These are phyloP conservation scores for Plodia interpunctella DNA, from an alignment of 1,140 invertebrate species.

Conservation along the genomic window DNA sequence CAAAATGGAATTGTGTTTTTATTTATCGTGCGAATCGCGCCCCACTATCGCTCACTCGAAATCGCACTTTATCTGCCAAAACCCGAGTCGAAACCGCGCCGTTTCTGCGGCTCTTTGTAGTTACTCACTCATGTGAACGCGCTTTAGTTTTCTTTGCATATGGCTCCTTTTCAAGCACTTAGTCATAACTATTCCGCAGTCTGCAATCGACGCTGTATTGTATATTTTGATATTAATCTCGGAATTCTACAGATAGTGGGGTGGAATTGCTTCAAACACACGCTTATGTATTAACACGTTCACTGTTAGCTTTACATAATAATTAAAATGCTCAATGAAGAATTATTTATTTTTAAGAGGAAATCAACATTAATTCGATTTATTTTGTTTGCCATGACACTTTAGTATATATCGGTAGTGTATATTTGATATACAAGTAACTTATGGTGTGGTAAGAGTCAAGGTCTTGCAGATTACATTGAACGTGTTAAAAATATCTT, in stretches of 20 bases:
- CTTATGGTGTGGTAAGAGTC: background rate
- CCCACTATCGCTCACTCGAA: constrained; percentile 66
- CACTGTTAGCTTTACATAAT: background rate
- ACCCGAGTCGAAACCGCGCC: constrained; percentile 45
- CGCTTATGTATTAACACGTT: constrained; percentile 10
- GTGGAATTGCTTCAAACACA: background rate
- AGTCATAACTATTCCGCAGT: background rate
- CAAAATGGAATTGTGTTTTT: constrained; percentile 76
- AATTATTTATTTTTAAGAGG: background rate
- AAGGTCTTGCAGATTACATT: constrained; percentile 7
- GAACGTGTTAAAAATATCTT: constrained; percentile 26
- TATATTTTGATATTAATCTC: constrained; percentile 3
- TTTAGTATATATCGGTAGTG: background rate
- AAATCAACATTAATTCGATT: background rate
- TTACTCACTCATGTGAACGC: constrained; percentile 22
- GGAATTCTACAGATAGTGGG: constrained; percentile 8
- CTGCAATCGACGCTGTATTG: background rate
- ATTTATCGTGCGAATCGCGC: constrained; percentile 74
- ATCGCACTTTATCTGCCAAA: constrained; percentile 69
- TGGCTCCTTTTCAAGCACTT: constrained; percentile 8
- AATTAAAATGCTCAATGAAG: background rate
- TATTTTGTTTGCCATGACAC: background rate
- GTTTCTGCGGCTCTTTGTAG: constrained; percentile 36
- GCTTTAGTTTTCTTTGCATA: constrained; percentile 26
- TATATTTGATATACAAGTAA: constrained; percentile 2